Evolutionary conservation across 2,113 vertebrate species (phyloP).

Genomic region (Hirundichthys speculiger): DNA sequence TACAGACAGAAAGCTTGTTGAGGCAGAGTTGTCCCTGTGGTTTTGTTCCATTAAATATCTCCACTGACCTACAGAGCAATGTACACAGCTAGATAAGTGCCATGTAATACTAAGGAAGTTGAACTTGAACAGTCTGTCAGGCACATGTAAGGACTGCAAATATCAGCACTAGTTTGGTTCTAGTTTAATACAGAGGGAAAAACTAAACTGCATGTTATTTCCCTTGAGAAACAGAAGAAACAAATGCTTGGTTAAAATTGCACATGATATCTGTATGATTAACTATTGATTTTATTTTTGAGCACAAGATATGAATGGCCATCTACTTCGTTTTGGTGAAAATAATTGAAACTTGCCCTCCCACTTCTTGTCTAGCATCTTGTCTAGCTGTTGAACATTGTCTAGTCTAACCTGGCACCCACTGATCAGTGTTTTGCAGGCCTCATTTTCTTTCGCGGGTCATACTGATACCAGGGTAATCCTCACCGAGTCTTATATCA

Average conservation of each 20-base stretch:
- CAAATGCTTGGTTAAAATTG: too few species aligned
- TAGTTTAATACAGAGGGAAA: conserved; percentile 5
- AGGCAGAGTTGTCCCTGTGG: conserved; percentile 24
- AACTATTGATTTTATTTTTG: background rate
- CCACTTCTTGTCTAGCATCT: background rate
- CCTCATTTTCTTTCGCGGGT: background rate
- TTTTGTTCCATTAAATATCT: conserved; percentile 8
- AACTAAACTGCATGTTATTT: background rate
- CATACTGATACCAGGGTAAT: conserved; percentile 49
- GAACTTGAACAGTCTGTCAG: background rate
- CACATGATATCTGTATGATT: conserved; percentile 1
- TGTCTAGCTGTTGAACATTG: background rate
- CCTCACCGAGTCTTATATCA: conserved; percentile 48
- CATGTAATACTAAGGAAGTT: background rate
- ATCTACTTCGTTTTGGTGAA: background rate
- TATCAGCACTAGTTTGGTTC: background rate
- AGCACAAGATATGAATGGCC: background rate
- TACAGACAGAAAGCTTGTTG: conserved; percentile 44
- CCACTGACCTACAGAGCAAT: conserved; percentile 2
- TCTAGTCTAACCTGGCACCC: conserved; percentile 1
- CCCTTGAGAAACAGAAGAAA: too few species aligned
- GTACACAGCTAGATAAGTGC: background rate
- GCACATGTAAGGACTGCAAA: background rate
- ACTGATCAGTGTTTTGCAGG: conserved; percentile 11
- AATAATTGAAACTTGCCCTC: background rate